Evolutionary conservation across 2,888 invertebrate species (phyloP).

Genomic region (Aquatica leii): DNA sequence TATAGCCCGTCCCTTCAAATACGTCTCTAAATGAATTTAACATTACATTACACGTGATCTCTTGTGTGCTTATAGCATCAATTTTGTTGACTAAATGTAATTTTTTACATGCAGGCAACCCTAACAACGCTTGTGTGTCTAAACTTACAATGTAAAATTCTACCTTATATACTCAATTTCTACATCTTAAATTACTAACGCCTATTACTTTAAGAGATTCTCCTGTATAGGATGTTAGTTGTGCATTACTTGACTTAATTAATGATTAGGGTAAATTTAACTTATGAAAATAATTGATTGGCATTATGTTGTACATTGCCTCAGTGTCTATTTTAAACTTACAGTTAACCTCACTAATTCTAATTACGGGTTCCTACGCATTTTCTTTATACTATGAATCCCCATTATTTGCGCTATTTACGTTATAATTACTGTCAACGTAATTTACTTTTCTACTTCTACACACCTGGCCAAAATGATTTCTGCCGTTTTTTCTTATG

Average conservation of each 20-base stretch:
- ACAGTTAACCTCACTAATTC: constrained; percentile 12
- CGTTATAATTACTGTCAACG: background rate
- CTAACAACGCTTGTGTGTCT: background rate
- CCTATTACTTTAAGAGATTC: constrained; percentile 27
- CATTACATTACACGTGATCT: too few species aligned
- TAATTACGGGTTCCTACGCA: background rate
- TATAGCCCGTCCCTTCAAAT: background rate
- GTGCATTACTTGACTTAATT: background rate
- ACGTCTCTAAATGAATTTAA: too few species aligned
- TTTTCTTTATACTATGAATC: background rate
- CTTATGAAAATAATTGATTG: background rate
- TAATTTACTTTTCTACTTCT: constrained; percentile 1
- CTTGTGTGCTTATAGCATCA: too few species aligned
- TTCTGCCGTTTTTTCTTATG: background rate
- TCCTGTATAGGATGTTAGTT: constrained; percentile 29
- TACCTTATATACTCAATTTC: background rate
- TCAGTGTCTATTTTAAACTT: background rate
- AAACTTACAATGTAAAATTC: background rate
- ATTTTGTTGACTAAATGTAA: too few species aligned
- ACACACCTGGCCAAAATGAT: background rate
- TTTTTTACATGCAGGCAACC: too few species aligned
- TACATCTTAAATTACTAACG: constrained; percentile 20
- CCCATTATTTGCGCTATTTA: too few species aligned
- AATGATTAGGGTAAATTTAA: background rate
- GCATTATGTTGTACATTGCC: background rate